Base-by-base conservation (phyloP, 1,140 invertebrate species). In the Magallana ariakensis region DNA sequence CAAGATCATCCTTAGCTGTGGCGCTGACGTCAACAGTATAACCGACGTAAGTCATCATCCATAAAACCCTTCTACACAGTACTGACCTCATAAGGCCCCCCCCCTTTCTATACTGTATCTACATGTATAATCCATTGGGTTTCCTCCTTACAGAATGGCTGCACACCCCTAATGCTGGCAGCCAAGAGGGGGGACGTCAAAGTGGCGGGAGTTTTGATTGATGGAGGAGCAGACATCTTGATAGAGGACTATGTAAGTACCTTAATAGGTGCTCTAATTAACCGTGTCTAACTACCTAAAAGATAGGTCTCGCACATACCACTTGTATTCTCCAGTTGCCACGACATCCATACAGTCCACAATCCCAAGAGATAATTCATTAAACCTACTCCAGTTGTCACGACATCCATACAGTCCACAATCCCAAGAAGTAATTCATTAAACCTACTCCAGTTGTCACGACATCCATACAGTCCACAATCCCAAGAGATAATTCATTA, bases 221-320 rank as follows among this genome's bases (percentile, higher is more conserved):
- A 85, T 9, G 53, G 70, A 13, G 87, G 87, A 53, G 84, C 85
- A 13, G 85, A 90, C 54, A 81, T 88, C 13, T 55, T 91, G 1
- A 84, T 83, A 26, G 90, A 91, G 56, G 89, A 91, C 60, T 58
- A 84, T 13, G 90, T 91, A 80, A 89, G 89, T 87, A 54, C n/a
- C n/a, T 19, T 26, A 13, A n/a, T 60, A 60, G 15, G 5, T 60
- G 33, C 5, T 46, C 33, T 46, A 5, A 46, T 46, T 46, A 46
- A 46, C 33, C 33, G 5, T 46, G 33, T 46, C 33, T 46, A 46
- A 46, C 33, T 46, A 46, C 33, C 33, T 5, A 46, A n/a, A 46
- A 5, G 33, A 46, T 5, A 46, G 33, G 33, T 46, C 33, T 46
- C 33, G 5, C 33, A 46, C 2, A 46, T 5, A 2, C 33, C 33